phyloP scores from a whole-genome alignment of 2,888 invertebrate species.

The Schizotus pectinicornis region DNA sequence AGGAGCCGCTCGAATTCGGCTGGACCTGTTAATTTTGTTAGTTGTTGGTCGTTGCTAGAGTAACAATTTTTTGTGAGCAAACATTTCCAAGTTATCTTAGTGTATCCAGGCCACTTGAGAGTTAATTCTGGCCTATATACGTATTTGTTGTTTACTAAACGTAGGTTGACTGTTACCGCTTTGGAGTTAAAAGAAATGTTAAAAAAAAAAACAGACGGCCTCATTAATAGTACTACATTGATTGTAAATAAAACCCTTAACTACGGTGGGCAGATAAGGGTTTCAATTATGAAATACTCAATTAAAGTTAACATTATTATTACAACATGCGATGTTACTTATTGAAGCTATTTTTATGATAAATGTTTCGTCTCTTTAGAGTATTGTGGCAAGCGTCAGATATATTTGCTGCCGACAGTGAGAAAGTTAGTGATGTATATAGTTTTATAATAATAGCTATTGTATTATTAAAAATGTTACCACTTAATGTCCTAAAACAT shows the following conservation, averaged over 20 bases:
- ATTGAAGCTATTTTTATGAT: conserved; percentile 44
- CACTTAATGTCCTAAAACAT: conserved; percentile 29
- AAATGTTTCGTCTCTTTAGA: conserved; percentile 41
- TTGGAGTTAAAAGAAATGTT: conserved; percentile 29
- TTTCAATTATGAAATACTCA: conserved; percentile 37
- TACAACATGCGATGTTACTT: conserved; percentile 39
- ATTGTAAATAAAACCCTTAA: conserved; percentile 29
- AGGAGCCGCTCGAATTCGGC: background rate
- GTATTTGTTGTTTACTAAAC: conserved; percentile 39
- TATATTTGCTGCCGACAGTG: conserved; percentile 34
- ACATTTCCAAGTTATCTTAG: conserved; percentile 19
- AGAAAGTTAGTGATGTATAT: conserved; percentile 51
- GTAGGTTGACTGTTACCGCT: conserved; percentile 44
- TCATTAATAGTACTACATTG: conserved; percentile 30
- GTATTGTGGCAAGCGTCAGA: conserved; percentile 38
- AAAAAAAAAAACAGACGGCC: conserved; percentile 32
- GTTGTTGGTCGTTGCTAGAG: background rate
- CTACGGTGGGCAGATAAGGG: conserved; percentile 18
- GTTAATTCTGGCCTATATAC: conserved; percentile 39
- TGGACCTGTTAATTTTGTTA: background rate
- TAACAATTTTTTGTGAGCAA: conserved; percentile 31
- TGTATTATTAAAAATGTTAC: conserved; percentile 39
- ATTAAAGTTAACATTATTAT: conserved; percentile 31
- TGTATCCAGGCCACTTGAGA: conserved; percentile 32
- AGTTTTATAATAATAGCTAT: conserved; percentile 53